A percentile compares a stretch with the other conserved stretches of the same genome.
These are phyloP conservation scores for Echinops telfairi DNA, from an alignment of 2,113 vertebrate species.

Conservation along the genomic window DNA sequence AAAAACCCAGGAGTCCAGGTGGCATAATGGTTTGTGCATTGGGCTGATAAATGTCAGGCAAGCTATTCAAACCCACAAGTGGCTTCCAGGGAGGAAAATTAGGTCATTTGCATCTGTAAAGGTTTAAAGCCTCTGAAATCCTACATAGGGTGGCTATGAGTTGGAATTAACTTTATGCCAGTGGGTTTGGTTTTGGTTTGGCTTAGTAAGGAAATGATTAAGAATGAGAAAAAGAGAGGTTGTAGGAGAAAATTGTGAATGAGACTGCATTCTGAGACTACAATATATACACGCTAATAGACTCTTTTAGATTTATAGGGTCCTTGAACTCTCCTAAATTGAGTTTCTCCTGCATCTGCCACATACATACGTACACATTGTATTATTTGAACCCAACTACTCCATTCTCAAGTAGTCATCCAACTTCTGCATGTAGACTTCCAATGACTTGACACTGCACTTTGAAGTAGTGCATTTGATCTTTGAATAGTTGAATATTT, in stretches of 20 bases:
- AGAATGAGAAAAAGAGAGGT: not conserved
- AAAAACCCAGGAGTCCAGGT: no score
- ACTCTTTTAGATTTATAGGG: constrained; percentile 41
- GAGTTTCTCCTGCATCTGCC: not conserved
- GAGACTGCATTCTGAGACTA: no score
- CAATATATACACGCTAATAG: not conserved
- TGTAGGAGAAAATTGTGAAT: constrained; percentile 29
- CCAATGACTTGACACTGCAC: not conserved
- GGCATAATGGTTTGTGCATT: no score
- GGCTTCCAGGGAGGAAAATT: no score
- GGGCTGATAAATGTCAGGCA: no score
- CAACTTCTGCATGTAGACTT: constrained; percentile 47
- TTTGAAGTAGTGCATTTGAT: constrained; percentile 15
- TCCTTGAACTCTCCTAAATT: constrained; percentile 41
- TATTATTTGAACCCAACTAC: not conserved
- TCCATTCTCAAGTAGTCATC: constrained; percentile 30
- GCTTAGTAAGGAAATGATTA: constrained; percentile 44
- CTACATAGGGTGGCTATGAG: no score
- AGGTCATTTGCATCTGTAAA: no score
- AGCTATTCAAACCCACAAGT: no score
- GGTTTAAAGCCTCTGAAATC: no score
- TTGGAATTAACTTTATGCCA: no score
- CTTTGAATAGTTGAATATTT: constrained; percentile 58
- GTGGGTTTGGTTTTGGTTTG: no score
- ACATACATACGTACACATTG: not conserved